These are phyloP conservation scores for Pardosa pseudoannulata DNA, from an alignment of 2,888 invertebrate genomes.

Conservation along the genomic window DNA sequence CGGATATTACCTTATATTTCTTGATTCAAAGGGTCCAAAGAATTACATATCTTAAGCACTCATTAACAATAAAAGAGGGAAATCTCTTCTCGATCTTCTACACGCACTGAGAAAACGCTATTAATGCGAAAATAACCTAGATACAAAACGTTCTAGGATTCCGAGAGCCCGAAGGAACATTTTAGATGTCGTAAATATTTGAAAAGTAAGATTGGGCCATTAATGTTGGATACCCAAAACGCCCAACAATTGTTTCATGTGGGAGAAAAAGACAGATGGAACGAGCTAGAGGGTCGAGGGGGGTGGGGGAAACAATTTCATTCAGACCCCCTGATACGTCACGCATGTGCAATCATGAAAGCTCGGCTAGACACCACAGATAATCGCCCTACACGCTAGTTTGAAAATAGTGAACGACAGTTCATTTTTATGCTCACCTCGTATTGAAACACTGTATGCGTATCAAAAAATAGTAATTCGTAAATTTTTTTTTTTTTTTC, in stretches of 20 bases:
- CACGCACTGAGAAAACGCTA: too few relatives aligned
- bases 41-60: too few relatives aligned
- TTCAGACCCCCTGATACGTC: conserved; percentile 39
- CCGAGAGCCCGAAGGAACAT: conserved; percentile 28
- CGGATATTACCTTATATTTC: too few relatives aligned
- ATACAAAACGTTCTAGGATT: conserved; percentile 18
- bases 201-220: conserved; percentile 25
- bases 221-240: conserved; percentile 9
- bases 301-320: not conserved
- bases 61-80: too few relatives aligned
- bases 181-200: conserved; percentile 60
- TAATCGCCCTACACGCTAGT: conserved; percentile 41
- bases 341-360: conserved; percentile 46
- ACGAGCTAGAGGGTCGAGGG: not conserved
- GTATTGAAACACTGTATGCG: too few relatives aligned
- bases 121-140: not conserved
- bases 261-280: conserved; percentile 40
- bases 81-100: too few relatives aligned
- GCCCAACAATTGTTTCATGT: conserved; percentile 21
- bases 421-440: not conserved
- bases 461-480: too few relatives aligned
- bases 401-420: not conserved
- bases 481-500: too few relatives aligned
- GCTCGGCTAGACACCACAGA: conserved; percentile 26
- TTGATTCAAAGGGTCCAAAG: too few relatives aligned